Conservation (phyloP, 2,113 vertebrate genomes). For the Bothrops jararaca region DNA sequence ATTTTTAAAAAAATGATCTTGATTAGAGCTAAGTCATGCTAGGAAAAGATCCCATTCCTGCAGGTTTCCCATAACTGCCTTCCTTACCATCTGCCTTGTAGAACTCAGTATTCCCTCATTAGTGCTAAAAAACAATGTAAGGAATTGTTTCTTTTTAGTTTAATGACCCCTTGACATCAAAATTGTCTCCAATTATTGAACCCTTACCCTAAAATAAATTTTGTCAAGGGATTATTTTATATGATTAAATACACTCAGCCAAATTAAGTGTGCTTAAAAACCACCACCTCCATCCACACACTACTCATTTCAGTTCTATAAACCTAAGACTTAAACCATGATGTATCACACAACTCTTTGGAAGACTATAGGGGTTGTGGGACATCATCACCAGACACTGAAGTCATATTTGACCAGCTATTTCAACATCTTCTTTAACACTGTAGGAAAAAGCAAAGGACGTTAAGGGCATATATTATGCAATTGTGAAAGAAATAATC, state of each 20-base stretch:
- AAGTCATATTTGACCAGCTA: background rate
- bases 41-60: background rate
- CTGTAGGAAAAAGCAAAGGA: background rate
- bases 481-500: background rate
- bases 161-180: background rate
- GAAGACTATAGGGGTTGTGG: background rate
- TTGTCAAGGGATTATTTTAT: background rate
- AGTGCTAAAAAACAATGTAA: background rate
- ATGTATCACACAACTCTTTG: background rate
- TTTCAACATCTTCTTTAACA: background rate
- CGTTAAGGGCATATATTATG: background rate
- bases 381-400: too few relatives aligned
- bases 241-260: background rate
- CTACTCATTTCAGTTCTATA: background rate
- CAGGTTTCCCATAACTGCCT: background rate
- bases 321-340: background rate
- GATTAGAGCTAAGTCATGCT: conserved; percentile 1
- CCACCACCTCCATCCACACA: background rate
- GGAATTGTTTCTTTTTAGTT: background rate
- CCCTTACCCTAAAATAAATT: background rate
- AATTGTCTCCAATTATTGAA: background rate
- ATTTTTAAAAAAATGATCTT: conserved; percentile 2
- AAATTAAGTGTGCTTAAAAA: background rate
- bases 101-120: background rate
- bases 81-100: background rate